These are phyloP conservation scores for Neodiprion lecontei DNA, from an alignment of 1,140 invertebrate species.

Conservation along the genomic window DNA sequence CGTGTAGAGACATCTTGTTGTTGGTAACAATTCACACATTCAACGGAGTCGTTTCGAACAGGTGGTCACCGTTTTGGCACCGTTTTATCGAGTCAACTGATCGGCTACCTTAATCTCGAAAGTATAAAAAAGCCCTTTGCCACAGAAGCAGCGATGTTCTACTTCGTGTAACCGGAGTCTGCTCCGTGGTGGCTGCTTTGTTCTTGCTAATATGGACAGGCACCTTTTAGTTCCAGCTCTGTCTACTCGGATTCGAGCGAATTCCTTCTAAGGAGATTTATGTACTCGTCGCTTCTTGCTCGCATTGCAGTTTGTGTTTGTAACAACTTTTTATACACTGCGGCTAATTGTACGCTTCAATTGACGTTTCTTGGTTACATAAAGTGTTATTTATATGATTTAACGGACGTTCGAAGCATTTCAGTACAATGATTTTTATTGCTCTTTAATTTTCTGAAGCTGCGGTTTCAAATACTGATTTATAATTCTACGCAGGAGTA, in stretches of 20 bases:
- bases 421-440: neutral
- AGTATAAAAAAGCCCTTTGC: neutral
- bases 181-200: neutral
- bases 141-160: neutral
- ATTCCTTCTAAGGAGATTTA: slow-evolving; percentile 1
- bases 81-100: neutral
- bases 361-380: neutral
- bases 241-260: neutral
- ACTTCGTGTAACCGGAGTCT: neutral
- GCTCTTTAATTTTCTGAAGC: neutral
- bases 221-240: neutral
- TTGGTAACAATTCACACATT: neutral
- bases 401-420: neutral
- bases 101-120: neutral
- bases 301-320: too few species aligned
- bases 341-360: neutral
- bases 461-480: too few species aligned
- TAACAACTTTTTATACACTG: too few species aligned
- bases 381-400: neutral
- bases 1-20: neutral
- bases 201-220: neutral
- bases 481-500: too few species aligned
- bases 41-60: neutral
- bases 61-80: neutral
- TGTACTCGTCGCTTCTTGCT: neutral